Evolutionary conservation across 2,113 vertebrate genomes (phyloP).

Genomic region (Rhadina sibilatrix): DNA sequence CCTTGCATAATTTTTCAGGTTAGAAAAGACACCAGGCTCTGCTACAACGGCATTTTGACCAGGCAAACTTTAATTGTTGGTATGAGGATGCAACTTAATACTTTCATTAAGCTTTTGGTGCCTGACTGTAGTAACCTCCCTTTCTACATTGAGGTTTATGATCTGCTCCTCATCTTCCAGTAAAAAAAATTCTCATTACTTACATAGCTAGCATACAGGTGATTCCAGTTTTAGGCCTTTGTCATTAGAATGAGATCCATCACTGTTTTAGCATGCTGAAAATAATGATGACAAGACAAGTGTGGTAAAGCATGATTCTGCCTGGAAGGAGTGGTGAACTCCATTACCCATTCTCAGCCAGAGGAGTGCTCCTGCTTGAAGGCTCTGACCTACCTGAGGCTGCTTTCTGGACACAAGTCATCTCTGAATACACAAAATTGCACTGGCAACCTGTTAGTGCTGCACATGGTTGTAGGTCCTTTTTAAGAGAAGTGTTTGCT

Average conservation of each 20-base stretch:
- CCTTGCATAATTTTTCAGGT: background rate
- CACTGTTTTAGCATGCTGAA: background rate
- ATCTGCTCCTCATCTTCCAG: background rate
- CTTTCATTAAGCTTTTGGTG: background rate
- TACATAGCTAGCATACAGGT: background rate
- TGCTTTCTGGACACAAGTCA: fast-evolving
- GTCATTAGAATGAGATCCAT: background rate
- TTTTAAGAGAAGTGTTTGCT: background rate
- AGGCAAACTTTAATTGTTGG: background rate
- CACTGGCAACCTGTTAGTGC: background rate
- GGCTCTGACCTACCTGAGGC: background rate
- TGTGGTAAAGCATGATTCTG: background rate
- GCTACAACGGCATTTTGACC: background rate
- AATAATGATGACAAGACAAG: background rate
- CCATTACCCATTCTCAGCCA: background rate
- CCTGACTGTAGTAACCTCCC: background rate
- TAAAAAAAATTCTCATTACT: background rate
- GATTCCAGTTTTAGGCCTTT: background rate
- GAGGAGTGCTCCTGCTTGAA: fast-evolving
- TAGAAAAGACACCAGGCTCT: background rate
- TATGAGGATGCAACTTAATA: background rate
- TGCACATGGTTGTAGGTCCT: background rate
- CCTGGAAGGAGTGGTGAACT: background rate
- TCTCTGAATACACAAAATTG: background rate
- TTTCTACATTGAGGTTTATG: background rate